Conservation (phyloP, 2,888 invertebrate species). For the Panopea generosa region DNA sequence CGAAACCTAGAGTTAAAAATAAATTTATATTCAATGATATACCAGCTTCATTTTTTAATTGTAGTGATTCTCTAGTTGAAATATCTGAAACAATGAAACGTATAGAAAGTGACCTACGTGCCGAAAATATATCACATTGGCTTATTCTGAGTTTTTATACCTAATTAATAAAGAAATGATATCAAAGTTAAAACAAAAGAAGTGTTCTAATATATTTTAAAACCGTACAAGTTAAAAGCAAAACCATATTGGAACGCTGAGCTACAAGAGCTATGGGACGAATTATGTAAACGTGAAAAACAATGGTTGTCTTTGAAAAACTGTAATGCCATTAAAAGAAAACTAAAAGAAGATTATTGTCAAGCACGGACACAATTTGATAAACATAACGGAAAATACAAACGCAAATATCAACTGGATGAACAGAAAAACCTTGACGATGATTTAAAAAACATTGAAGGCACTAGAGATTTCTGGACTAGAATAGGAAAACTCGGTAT, state of each 20-base stretch:
- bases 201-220: neutral
- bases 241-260: slow-evolving; percentile 9
- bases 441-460: slow-evolving; percentile 1
- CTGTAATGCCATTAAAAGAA: neutral
- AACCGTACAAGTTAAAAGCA: slow-evolving; percentile 7
- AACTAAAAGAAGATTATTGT: neutral
- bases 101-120: neutral
- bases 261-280: slow-evolving; percentile 11
- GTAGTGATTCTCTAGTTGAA: neutral
- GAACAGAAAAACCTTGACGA: slow-evolving; percentile 2
- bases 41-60: neutral
- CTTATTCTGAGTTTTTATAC: slow-evolving; percentile 1
- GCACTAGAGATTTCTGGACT: slow-evolving; percentile 6
- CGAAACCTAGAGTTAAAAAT: too few species aligned
- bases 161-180: slow-evolving; percentile 9
- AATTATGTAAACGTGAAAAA: slow-evolving; percentile 5
- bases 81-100: neutral
- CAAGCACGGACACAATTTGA: slow-evolving; percentile 1
- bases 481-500: slow-evolving; percentile 3
- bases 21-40: too few species aligned
- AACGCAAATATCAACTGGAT: slow-evolving; percentile 7
- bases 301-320: slow-evolving; percentile 1
- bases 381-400: slow-evolving; percentile 12
- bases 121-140: neutral
- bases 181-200: neutral